These are phyloP conservation scores for Heterodera filipjevi DNA, from an alignment of 2,888 invertebrate genomes.

Conservation along the genomic window DNA sequence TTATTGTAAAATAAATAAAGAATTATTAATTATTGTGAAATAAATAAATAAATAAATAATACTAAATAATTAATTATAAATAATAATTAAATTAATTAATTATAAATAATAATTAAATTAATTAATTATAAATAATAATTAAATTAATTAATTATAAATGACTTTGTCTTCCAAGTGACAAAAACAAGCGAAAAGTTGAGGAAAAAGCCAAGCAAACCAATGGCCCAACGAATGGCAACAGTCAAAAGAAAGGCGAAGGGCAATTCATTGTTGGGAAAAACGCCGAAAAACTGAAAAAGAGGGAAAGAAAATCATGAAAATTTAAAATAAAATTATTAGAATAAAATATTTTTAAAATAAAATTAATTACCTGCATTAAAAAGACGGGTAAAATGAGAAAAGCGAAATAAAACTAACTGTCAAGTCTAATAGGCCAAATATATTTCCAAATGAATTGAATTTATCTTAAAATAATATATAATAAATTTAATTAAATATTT, in stretches of 20 bases:
- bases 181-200: constrained; percentile 3
- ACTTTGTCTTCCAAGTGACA: constrained; percentile 11
- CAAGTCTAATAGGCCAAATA: no score
- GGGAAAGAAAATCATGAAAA: neutral
- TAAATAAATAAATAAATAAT: neutral
- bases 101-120: no score
- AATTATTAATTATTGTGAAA: neutral
- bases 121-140: no score
- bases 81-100: no score
- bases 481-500: neutral
- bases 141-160: no score
- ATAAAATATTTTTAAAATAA: no score
- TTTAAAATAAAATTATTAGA: no score
- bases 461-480: neutral
- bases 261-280: neutral
- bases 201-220: neutral
- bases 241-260: neutral
- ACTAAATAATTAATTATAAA: no score
- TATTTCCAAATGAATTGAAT: neutral
- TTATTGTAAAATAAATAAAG: neutral
- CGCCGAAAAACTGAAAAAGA: neutral
- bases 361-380: no score
- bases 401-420: no score
- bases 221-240: neutral
- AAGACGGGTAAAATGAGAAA: no score